A percentile compares a stretch with the other conserved stretches of the same genome.
Conservation (phyloP, 2,797 vertebrate genomes). For the Poecilia gillii region DNA sequence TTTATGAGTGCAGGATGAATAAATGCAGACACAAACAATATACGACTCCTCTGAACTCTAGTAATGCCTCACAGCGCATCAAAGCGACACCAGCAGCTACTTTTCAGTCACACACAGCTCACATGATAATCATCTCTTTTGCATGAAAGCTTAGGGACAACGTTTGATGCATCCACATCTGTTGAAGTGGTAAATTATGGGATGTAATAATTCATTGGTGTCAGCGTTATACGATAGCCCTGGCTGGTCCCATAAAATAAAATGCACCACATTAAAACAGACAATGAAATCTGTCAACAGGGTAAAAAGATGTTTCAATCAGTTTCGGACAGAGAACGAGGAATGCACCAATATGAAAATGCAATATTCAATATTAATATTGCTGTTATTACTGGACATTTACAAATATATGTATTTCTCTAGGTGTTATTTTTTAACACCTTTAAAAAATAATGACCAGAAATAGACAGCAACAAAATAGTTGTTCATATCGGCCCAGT, state of each 20-base stretch:
- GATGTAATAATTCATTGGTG: slow-evolving; percentile 39
- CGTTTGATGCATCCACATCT: slow-evolving; percentile 11
- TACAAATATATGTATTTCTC: too few relatives aligned
- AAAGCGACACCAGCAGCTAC: slow-evolving; percentile 36
- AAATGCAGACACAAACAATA: slow-evolving; percentile 33
- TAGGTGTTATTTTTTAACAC: too few relatives aligned
- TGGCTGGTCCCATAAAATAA: slow-evolving; percentile 13
- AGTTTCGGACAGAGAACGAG: too few relatives aligned
- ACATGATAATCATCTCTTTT: slow-evolving; percentile 29
- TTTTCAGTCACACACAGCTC: slow-evolving; percentile 30
- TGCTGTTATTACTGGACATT: too few relatives aligned
- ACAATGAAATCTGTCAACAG: not conserved
- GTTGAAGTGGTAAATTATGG: slow-evolving; percentile 31
- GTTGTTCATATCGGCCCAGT: too few relatives aligned
- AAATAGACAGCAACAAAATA: too few relatives aligned
- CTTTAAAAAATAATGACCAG: too few relatives aligned
- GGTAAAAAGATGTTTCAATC: not conserved
- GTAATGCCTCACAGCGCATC: slow-evolving; percentile 56
- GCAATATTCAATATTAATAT: too few relatives aligned
- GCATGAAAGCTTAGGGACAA: slow-evolving; percentile 18
- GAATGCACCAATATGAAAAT: too few relatives aligned
- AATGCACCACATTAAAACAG: slow-evolving; percentile 19
- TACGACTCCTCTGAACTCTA: slow-evolving; percentile 21
- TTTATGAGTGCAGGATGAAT: slow-evolving; percentile 17
- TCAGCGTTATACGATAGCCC: slow-evolving; percentile 17